A percentile compares a stretch with the other conserved stretches of the same genome.
These are phyloP conservation scores for Drosophila chauvacae DNA, from an alignment of 1,140 invertebrate genomes.

Conservation along the genomic window DNA sequence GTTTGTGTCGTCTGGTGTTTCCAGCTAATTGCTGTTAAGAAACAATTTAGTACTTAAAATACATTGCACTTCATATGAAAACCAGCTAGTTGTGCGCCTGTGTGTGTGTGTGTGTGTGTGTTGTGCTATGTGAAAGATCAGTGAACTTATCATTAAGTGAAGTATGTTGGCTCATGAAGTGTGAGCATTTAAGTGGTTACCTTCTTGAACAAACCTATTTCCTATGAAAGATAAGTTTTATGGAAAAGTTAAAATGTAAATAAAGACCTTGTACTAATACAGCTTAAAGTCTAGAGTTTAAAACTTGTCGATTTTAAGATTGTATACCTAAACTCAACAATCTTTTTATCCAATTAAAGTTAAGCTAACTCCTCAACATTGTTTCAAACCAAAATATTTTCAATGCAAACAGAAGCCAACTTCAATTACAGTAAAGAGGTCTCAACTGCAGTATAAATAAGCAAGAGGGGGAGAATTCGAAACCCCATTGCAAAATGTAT, in stretches of 20 bases:
- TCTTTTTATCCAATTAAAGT: background rate
- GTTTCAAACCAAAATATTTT: slow-evolving; percentile 12
- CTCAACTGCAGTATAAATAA: slow-evolving; percentile 22
- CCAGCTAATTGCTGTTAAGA: slow-evolving; percentile 64
- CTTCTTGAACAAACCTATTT: slow-evolving; percentile 2
- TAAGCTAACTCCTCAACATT: background rate
- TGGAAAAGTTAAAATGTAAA: background rate
- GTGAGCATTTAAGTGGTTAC: background rate
- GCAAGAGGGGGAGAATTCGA: slow-evolving; percentile 29
- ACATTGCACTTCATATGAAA: slow-evolving; percentile 39
- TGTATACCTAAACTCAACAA: background rate
- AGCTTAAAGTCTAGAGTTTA: no score
- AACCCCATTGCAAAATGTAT: slow-evolving; percentile 60
- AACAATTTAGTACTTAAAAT: slow-evolving; percentile 63
- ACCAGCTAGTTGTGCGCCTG: no score
- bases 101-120: background rate
- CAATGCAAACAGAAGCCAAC: background rate
- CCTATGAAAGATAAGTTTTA: slow-evolving; percentile 1
- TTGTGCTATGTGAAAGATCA: slow-evolving; percentile 44
- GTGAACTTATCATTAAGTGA: slow-evolving; percentile 34
- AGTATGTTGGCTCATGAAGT: background rate
- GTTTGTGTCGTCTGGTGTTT: slow-evolving; percentile 39
- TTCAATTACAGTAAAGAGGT: slow-evolving; percentile 36
- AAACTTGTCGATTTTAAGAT: background rate
- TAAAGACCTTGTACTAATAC: background rate